Evolutionary conservation across 2,888 invertebrate species (phyloP), one percentile per base, ranked within the genome.

Genomic region (Stenodera caucasica): DNA sequence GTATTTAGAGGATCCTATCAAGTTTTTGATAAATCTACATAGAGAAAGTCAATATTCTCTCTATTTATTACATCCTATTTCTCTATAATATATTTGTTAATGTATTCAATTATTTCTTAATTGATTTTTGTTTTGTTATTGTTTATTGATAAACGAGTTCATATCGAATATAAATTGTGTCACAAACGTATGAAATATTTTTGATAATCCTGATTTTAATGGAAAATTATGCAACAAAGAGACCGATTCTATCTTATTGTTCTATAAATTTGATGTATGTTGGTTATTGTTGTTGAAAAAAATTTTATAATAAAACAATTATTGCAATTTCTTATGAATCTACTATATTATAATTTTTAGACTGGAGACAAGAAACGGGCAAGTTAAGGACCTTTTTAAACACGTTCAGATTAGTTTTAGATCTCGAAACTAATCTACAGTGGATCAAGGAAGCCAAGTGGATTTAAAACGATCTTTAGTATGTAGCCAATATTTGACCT

Each of bases 151-250:
- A 32, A 32, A 32, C 2, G 2, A 11, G 8, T 11, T 0, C 9
- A 1, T 11, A 32, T 32, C 9, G 8, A 11, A 32, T 9, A 1
- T 14, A 35, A 35, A 14, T 35, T n/a, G 35, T 35, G 35, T 35
- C 35, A 35, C 5, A 35, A 4, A 14, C 14, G 14, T 35, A 9
- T 14, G 14, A 32, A 5, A 32, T 32, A 2, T 32, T 32, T 32
- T 32, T 35, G 14, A 35, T 11, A 40, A 40, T 15, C 2, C 11
- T 9, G 32, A 32, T 26, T 40, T 18, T 18, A 40, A 40, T 40
- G 18, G 40, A 40, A 40, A 40, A 40, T 40, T 40, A 40, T 40
- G 40, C 40, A 40, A 40, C 5, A 26, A 18, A 40, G 40, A 18
- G 21, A 40, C 37, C 40, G 40, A 18, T 40, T 18, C 40, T 11